These are phyloP conservation scores for Rostratula benghalensis DNA, from an alignment of 2,113 vertebrate genomes.

Conservation along the genomic window DNA sequence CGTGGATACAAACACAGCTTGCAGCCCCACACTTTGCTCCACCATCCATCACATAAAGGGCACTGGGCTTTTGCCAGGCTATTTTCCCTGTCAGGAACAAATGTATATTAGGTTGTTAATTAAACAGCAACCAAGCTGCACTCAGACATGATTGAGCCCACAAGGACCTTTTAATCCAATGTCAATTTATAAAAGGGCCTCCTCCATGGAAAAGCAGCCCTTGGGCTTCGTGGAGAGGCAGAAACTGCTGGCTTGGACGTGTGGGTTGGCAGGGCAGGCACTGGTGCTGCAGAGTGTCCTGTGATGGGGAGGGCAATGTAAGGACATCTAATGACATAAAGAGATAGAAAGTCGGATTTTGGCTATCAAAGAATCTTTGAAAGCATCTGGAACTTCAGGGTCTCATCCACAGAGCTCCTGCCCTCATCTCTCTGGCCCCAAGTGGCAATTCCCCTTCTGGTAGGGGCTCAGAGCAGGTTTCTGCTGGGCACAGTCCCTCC, in stretches of 20 bases:
- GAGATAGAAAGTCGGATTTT: background rate
- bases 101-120: conserved; percentile 44
- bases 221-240: background rate
- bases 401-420: background rate
- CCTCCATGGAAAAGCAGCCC: background rate
- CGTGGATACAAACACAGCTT: background rate
- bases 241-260: background rate
- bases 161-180: background rate
- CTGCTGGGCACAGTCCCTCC: background rate
- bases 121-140: conserved; percentile 32
- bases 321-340: background rate
- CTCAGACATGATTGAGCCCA: background rate
- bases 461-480: background rate
- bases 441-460: background rate
- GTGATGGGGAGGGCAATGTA: too few relatives aligned
- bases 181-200: background rate
- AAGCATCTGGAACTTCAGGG: background rate
- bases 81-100: conserved; percentile 49
- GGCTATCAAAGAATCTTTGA: background rate
- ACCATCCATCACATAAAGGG: conserved; percentile 66
- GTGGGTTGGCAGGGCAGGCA: background rate
- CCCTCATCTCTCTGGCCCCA: background rate
- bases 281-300: background rate
- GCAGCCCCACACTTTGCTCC: background rate
- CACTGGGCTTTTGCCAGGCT: conserved; percentile 35